Evolutionary conservation across 2,113 vertebrate species (phyloP).

Genomic region (Dicrurus megarhynchus): DNA sequence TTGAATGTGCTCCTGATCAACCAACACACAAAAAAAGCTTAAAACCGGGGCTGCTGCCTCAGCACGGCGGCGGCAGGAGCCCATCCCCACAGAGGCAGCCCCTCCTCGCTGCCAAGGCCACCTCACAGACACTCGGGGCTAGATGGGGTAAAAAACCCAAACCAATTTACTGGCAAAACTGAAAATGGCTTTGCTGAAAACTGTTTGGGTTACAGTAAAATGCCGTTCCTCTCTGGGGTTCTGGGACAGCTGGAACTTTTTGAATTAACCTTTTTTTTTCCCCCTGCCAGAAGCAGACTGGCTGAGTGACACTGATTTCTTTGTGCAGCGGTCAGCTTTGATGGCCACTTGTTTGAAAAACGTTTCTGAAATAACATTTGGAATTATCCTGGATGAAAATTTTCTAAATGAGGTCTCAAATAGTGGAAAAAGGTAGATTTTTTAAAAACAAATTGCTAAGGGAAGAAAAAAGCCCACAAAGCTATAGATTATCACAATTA

Average conservation of each 20-base stretch:
- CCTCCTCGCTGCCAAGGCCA: rapidly evolving
- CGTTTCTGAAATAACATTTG: neutral
- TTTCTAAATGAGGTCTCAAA: neutral
- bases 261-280: neutral
- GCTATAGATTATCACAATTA: neutral
- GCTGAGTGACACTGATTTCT: neutral
- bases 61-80: rapidly evolving
- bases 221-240: neutral
- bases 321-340: neutral
- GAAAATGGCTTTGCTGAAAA: neutral
- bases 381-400: neutral
- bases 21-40: neutral
- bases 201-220: constrained; percentile 17
- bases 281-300: neutral
- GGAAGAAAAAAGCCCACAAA: neutral
- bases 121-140: rapidly evolving
- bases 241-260: constrained; percentile 53
- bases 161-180: neutral
- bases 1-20: neutral
- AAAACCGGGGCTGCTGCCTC: rapidly evolving
- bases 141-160: neutral
- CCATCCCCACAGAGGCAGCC: rapidly evolving
- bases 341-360: neutral
- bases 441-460: neutral
- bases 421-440: neutral